Conservation (phyloP, 2,888 invertebrate genomes). For the Trissolcus brochymenae region DNA sequence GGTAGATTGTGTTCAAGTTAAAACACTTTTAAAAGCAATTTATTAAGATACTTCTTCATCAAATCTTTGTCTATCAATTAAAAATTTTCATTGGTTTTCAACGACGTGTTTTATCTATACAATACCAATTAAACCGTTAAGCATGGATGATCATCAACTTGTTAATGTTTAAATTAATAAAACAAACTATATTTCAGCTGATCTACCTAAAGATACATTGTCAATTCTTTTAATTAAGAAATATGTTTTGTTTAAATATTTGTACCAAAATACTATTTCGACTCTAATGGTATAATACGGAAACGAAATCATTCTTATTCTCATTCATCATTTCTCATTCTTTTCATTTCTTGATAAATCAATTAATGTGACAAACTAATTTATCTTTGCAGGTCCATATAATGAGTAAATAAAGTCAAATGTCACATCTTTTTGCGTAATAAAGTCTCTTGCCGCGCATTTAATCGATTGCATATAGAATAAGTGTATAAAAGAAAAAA, state of each 20-base stretch:
- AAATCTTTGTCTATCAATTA: conserved; percentile 10
- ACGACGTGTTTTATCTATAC: conserved; percentile 27
- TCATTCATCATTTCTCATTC: too few relatives aligned
- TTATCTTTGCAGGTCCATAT: conserved; percentile 10
- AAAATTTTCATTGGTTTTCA: conserved; percentile 17
- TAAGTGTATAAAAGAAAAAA: conserved; percentile 9
- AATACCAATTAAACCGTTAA: conserved; percentile 36
- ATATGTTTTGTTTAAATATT: too few relatives aligned
- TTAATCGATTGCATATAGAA: conserved; percentile 1
- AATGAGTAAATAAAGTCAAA: conserved; percentile 29
- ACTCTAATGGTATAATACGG: neutral
- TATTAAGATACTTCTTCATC: too few relatives aligned
- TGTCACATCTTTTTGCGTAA: conserved; percentile 16
- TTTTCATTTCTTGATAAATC: neutral
- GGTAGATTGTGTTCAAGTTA: conserved; percentile 43
- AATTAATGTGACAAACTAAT: conserved; percentile 20
- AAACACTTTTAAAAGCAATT: neutral
- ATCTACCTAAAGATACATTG: too few relatives aligned
- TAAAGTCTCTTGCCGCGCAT: conserved; percentile 17
- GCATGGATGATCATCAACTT: conserved; percentile 27
- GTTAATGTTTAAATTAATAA: conserved; percentile 25
- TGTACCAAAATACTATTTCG: too few relatives aligned
- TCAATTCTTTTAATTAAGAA: too few relatives aligned
- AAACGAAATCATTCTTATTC: neutral
- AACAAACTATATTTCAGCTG: too few relatives aligned